These are phyloP conservation scores for Rhinoptilus africanus DNA, from an alignment of 2,113 vertebrate species.

Conservation along the genomic window DNA sequence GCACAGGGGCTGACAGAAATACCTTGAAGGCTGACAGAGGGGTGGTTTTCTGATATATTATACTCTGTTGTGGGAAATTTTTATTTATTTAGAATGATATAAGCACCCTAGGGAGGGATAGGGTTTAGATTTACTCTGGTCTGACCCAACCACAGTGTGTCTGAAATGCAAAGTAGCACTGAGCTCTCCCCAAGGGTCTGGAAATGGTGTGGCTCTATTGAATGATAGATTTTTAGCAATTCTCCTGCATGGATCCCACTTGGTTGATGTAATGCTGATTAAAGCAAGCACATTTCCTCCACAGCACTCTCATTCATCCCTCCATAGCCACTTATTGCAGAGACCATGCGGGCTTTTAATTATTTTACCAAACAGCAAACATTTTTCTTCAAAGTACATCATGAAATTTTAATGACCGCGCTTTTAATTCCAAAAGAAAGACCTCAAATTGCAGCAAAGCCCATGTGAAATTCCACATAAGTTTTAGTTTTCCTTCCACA, in stretches of 20 bases:
- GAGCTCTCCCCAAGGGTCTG: not conserved
- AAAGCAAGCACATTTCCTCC: not conserved
- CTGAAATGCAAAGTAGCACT: not conserved
- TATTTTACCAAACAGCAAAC: slow-evolving; percentile 4
- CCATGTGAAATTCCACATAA: not conserved
- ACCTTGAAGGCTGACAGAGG: slow-evolving; percentile 37
- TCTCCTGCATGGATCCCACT: not conserved
- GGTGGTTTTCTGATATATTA: slow-evolving; percentile 9
- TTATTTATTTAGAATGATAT: slow-evolving; percentile 52
- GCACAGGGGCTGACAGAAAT: slow-evolving; percentile 40
- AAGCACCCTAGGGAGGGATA: not conserved
- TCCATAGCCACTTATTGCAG: not conserved
- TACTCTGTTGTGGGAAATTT: not conserved
- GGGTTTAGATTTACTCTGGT: slow-evolving; percentile 19
- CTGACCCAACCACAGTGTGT: not conserved
- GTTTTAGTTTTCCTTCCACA: not conserved
- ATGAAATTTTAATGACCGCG: slow-evolving; percentile 9
- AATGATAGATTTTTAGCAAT: slow-evolving; percentile 9
- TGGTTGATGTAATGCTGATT: not conserved
- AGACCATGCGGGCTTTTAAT: slow-evolving; percentile 21
- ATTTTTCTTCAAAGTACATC: slow-evolving; percentile 9
- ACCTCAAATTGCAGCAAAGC: not conserved
- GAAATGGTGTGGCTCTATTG: not conserved
- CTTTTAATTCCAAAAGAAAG: slow-evolving; percentile 15
- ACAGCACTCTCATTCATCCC: not conserved